phyloP scores from a whole-genome alignment of 2,113 vertebrate genomes.

The Atlantisia rogersi region DNA sequence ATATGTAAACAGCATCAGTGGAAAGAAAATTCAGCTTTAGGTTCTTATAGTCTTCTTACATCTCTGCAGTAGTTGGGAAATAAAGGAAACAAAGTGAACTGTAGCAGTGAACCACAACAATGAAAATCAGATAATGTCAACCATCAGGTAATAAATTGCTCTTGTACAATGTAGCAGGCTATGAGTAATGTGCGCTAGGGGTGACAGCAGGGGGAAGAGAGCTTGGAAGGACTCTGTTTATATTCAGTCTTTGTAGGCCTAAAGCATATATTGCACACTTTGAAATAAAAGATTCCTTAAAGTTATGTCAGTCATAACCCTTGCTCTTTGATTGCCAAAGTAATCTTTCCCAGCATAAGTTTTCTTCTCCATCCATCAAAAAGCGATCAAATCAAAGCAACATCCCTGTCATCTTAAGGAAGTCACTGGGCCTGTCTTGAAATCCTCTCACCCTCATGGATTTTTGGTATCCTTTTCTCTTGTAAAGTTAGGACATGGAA shows the following conservation, averaged over 20 bases:
- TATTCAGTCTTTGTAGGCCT: not conserved
- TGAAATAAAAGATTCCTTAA: not conserved
- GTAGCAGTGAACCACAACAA: not conserved
- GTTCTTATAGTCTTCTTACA: not conserved
- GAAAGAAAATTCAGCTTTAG: not conserved
- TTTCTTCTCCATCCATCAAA: not conserved
- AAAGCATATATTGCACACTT: not conserved
- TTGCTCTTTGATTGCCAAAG: not conserved
- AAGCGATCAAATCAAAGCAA: not conserved
- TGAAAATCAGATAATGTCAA: not conserved
- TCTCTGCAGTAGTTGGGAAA: not conserved
- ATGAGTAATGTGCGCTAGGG: accelerated
- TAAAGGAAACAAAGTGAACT: not conserved
- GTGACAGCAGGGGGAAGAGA: not conserved
- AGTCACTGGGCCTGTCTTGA: not conserved
- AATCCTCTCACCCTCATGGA: not conserved
- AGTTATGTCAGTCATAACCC: not conserved
- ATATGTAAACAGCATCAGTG: not conserved
- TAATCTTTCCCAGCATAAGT: not conserved
- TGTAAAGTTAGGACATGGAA: not conserved
- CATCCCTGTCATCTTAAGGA: not conserved
- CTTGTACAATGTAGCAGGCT: not conserved
- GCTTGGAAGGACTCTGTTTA: not conserved
- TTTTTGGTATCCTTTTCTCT: not conserved
- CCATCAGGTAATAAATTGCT: not conserved